Percentiles rank a stretch among this genome's conserved stretches.
These are phyloP conservation scores for Drosophila kepulauana DNA, from an alignment of 1,140 invertebrate genomes.

Conservation along the genomic window DNA sequence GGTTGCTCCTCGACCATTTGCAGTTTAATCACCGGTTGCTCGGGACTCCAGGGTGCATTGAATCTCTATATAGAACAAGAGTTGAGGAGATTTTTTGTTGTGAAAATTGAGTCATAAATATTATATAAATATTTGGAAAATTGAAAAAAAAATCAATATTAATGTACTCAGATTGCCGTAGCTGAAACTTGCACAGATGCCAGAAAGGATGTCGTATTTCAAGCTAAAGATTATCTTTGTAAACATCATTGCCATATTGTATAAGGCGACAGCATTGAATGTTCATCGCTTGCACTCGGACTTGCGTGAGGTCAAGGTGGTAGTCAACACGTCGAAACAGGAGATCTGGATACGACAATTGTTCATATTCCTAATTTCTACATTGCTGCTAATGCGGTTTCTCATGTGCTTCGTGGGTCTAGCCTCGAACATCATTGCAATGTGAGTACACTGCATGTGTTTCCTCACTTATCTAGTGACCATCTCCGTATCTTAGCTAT, in stretches of 20 bases:
- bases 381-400: conserved; percentile 59
- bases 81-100: neutral
- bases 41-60: conserved; percentile 90
- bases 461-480: neutral
- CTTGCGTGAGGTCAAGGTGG: conserved; percentile 45
- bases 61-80: conserved; percentile 85
- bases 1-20: conserved; percentile 94
- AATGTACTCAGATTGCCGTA: neutral
- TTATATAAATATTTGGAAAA: conserved; percentile 6
- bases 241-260: conserved; percentile 65
- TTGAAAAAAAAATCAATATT: neutral
- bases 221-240: conserved; percentile 66
- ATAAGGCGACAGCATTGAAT: conserved; percentile 63
- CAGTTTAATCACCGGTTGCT: conserved; percentile 88
- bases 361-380: conserved; percentile 53
- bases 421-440: conserved; percentile 67
- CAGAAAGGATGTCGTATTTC: conserved; percentile 34
- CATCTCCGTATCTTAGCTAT: conserved; percentile 48
- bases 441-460: conserved; percentile 53
- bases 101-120: conserved; percentile 33
- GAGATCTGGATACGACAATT: conserved; percentile 59
- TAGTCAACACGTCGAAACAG: conserved; percentile 38
- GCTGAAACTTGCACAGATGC: neutral
- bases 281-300: conserved; percentile 57
- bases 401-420: conserved; percentile 62